Conservation (phyloP, 2,797 vertebrate species). For the Schizothorax lantsangensis region DNA sequence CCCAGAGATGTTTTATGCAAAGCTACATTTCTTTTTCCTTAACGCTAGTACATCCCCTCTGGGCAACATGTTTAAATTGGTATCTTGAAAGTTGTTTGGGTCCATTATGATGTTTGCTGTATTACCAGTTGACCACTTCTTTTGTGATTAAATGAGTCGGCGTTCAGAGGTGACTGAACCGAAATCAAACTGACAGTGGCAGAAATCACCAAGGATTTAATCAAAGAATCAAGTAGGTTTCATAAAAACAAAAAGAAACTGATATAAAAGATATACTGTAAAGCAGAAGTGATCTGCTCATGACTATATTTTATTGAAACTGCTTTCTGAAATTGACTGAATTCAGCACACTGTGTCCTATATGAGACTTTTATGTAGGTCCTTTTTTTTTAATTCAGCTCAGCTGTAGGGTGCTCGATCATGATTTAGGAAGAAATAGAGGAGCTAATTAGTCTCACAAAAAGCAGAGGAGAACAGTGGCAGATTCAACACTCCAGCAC, state of each 20-base stretch:
- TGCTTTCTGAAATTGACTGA: slow-evolving; percentile 44
- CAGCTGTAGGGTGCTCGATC: slow-evolving; percentile 65
- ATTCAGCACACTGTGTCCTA: slow-evolving; percentile 36
- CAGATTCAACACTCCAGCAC: slow-evolving; percentile 62
- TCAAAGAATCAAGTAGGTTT: background rate
- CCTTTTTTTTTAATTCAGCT: slow-evolving; percentile 49
- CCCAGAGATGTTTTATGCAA: slow-evolving; percentile 27
- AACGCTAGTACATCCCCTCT: background rate
- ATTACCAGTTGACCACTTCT: background rate
- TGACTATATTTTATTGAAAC: slow-evolving; percentile 3
- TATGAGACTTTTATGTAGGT: slow-evolving; percentile 18
- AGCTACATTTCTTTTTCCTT: slow-evolving; percentile 10
- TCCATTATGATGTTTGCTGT: background rate
- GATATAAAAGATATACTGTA: slow-evolving; percentile 9
- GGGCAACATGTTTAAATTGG: slow-evolving; percentile 5
- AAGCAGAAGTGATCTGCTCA: background rate
- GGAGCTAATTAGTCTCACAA: slow-evolving; percentile 68
- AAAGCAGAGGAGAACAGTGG: slow-evolving; percentile 62
- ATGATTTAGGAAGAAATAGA: slow-evolving; percentile 65
- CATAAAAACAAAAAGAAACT: background rate
- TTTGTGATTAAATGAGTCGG: background rate
- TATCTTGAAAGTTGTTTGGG: slow-evolving; percentile 1
- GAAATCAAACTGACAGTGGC: background rate
- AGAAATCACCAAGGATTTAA: background rate
- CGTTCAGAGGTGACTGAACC: background rate